Conservation (phyloP, 2,113 vertebrate genomes). For the Proterorhinus semilunaris region DNA sequence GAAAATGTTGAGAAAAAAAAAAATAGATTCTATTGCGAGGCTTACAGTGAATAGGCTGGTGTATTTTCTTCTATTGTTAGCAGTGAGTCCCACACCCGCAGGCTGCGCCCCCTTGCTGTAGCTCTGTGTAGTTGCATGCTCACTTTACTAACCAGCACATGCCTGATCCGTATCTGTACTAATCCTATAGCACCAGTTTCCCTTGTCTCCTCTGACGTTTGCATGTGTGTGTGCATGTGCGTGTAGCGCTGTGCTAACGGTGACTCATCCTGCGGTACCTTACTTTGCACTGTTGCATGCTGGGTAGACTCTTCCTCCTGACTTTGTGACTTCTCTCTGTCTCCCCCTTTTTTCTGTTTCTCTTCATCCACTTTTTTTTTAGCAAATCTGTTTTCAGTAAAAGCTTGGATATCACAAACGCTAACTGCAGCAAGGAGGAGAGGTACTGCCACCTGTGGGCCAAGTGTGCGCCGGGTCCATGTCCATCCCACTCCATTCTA, state of each 20-base stretch:
- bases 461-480: conserved; percentile 6
- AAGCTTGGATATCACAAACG: conserved; percentile 99
- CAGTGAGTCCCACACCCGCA: background rate
- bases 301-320: conserved; percentile 30
- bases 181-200: background rate
- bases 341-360: conserved; percentile 58
- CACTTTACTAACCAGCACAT: conserved; percentile 26
- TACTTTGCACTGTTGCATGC: conserved; percentile 41
- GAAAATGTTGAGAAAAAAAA: too few species aligned
- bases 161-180: conserved; percentile 19
- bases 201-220: background rate
- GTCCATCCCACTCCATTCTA: conserved; percentile 14
- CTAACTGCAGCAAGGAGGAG: conserved; percentile 96
- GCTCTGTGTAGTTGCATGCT: conserved; percentile 10
- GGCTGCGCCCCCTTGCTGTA: background rate
- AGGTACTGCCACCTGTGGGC: conserved; percentile 79
- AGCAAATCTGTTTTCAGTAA: conserved; percentile 89
- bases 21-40: too few species aligned
- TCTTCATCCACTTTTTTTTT: conserved; percentile 54
- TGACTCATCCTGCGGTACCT: background rate
- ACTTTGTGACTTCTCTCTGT: conserved; percentile 58
- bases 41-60: too few species aligned
- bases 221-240: conserved; percentile 37
- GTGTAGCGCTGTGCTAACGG: background rate
- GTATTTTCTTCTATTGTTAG: background rate